Base-by-base conservation (phyloP, 2,888 invertebrate genomes). In the Eumerus sabulonum region DNA sequence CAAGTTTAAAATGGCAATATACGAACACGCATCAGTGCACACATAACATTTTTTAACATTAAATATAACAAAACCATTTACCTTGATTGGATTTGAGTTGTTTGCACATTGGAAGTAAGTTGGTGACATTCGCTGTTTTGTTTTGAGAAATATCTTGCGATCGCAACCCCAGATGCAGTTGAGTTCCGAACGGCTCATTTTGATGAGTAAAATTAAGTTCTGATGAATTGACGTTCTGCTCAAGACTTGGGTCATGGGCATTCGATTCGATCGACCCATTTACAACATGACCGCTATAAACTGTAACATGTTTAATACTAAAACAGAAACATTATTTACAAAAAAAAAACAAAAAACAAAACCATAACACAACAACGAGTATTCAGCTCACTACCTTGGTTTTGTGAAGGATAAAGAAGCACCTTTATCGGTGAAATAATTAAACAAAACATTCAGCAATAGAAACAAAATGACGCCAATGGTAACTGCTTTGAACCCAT, bases 391-490 rank as follows among this genome's bases (percentile, higher is more conserved):
- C 73, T 76, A 87, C 88, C 87, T 87, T 63, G 85, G 81, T 59
- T 85, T 87, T 72, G 87, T 86, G 40, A 87, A 85, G 1, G 85
- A 86, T 17, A 86, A 84, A 38, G 84, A 82, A 14, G 84, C 84
- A 40, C 11, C 83, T 60, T 85, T 82, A 79, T 83, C 82, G 85
- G 85, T 86, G 64, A 86, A 81, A 84, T 87, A 87, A 82, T 86
- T 86, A 82, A 87, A 84, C 81, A 88, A 83, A 60, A 88, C 79
- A 79, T 85, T 86, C 19, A 86, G 82, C 50, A 85, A 66, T 44
- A 86, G 72, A 71, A 88, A 84, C 82, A 89, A 83, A 81, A 86
- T 84, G 76, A 87, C 84, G 72, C 84, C 85, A 66, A 84, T 72
- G 72, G 85, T 82, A 83, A 84, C 84, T 82, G 84, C 84, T 84